Evolutionary conservation across 2,888 invertebrate genomes (phyloP).

Genomic region (Leptodirus hochenwartii): DNA sequence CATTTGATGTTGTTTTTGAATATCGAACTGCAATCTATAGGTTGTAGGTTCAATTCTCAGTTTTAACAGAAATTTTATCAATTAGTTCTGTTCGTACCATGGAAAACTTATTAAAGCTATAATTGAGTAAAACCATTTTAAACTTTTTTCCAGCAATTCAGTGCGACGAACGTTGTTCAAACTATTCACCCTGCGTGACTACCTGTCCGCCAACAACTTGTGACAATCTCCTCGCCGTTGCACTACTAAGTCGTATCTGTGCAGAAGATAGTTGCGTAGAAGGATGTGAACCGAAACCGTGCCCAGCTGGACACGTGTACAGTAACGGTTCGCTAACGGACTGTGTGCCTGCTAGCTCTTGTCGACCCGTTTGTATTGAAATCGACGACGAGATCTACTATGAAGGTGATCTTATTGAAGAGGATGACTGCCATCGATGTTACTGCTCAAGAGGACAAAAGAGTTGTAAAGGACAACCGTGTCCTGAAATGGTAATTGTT

Average conservation of each 20-base stretch:
- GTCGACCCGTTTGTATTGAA: slow-evolving; percentile 50
- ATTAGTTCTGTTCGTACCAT: too few species aligned
- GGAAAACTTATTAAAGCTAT: background rate
- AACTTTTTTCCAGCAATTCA: slow-evolving; percentile 49
- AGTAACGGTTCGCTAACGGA: slow-evolving; percentile 45
- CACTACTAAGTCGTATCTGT: slow-evolving; percentile 43
- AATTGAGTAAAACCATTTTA: slow-evolving; percentile 5
- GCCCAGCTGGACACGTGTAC: slow-evolving; percentile 56
- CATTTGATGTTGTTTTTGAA: background rate
- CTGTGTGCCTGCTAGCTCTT: slow-evolving; percentile 57
- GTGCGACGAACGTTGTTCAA: slow-evolving; percentile 64
- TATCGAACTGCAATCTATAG: slow-evolving; percentile 1
- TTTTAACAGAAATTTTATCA: slow-evolving; percentile 4
- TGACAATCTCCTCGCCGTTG: slow-evolving; percentile 52
- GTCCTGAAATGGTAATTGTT: slow-evolving; percentile 26
- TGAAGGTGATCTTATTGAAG: slow-evolving; percentile 60
- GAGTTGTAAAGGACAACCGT: slow-evolving; percentile 55
- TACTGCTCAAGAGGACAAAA: slow-evolving; percentile 50
- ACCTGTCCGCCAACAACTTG: slow-evolving; percentile 74
- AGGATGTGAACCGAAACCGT: slow-evolving; percentile 61
- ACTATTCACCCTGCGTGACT: slow-evolving; percentile 64
- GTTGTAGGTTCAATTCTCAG: slow-evolving; percentile 4
- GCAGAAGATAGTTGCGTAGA: slow-evolving; percentile 61
- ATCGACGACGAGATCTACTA: slow-evolving; percentile 46
- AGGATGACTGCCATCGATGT: slow-evolving; percentile 67